A percentile compares a stretch with the other conserved stretches of the same genome.
phyloP scores from a whole-genome alignment of 2,113 vertebrate genomes.

The Malurus cyaneus region DNA sequence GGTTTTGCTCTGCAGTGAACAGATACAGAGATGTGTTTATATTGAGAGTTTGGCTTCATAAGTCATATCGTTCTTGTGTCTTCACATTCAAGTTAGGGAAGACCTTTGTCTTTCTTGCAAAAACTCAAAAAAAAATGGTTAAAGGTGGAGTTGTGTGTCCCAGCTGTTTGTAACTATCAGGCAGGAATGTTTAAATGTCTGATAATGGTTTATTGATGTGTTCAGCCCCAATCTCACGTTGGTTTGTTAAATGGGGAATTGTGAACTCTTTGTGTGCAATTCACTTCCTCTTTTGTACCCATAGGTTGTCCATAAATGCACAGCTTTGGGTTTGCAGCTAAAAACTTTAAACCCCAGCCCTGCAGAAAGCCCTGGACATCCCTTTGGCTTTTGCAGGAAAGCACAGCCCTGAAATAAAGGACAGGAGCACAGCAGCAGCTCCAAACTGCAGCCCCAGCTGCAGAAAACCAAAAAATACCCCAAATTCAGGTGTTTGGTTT shows the following conservation, averaged over 20 bases:
- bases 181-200: neutral
- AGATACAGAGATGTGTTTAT: neutral
- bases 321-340: neutral
- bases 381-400: neutral
- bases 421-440: neutral
- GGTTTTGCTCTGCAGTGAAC: neutral
- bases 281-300: neutral
- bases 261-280: neutral
- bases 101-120: neutral
- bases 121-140: neutral
- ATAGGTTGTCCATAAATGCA: fast-evolving
- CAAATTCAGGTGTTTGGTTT: neutral
- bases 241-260: fast-evolving
- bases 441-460: neutral
- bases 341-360: neutral
- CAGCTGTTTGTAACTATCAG: neutral
- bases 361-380: neutral
- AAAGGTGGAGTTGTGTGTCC: neutral
- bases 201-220: neutral
- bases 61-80: neutral
- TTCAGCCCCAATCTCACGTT: neutral
- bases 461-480: neutral
- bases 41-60: neutral
- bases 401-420: neutral
- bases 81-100: neutral